phyloP scores from a whole-genome alignment of 2,888 invertebrate species.

The Gryllus longicercus region DNA sequence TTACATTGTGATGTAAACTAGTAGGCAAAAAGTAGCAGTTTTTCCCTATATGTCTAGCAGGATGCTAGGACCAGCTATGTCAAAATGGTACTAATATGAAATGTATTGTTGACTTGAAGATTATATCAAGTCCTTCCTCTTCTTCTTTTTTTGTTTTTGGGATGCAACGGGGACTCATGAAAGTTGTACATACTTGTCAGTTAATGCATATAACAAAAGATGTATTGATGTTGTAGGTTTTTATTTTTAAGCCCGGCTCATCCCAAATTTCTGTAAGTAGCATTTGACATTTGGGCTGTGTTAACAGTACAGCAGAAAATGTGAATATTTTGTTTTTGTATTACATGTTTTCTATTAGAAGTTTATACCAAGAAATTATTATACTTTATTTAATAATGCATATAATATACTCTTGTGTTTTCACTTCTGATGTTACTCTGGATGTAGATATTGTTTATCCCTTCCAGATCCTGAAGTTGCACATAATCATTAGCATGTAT shows the following conservation, averaged over 20 bases:
- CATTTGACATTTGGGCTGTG: slow-evolving; percentile 17
- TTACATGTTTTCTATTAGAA: slow-evolving; percentile 17
- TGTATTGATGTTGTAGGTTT: slow-evolving; percentile 11
- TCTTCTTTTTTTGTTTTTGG: neutral
- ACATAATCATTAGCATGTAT: neutral
- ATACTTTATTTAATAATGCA: slow-evolving; percentile 17
- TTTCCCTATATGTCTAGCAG: slow-evolving; percentile 17
- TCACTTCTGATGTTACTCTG: slow-evolving; percentile 17
- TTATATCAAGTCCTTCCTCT: neutral
- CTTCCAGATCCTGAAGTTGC: slow-evolving; percentile 8
- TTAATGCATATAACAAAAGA: slow-evolving; percentile 4
- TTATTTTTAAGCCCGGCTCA: neutral
- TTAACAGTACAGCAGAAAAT: slow-evolving; percentile 1
- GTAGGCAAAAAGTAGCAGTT: neutral
- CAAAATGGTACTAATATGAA: slow-evolving; percentile 17
- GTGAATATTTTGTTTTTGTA: slow-evolving; percentile 11
- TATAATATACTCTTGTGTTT: slow-evolving; percentile 11
- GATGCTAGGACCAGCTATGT: slow-evolving; percentile 17
- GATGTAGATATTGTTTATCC: slow-evolving; percentile 10
- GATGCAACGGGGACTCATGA: slow-evolving; percentile 6
- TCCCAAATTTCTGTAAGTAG: slow-evolving; percentile 17
- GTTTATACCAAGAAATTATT: slow-evolving; percentile 17
- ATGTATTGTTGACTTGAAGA: neutral
- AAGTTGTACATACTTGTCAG: slow-evolving; percentile 6
- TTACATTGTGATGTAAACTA: neutral